These are phyloP conservation scores for Stegodyphus mimosarum DNA, from an alignment of 1,140 invertebrate genomes.

Conservation along the genomic window DNA sequence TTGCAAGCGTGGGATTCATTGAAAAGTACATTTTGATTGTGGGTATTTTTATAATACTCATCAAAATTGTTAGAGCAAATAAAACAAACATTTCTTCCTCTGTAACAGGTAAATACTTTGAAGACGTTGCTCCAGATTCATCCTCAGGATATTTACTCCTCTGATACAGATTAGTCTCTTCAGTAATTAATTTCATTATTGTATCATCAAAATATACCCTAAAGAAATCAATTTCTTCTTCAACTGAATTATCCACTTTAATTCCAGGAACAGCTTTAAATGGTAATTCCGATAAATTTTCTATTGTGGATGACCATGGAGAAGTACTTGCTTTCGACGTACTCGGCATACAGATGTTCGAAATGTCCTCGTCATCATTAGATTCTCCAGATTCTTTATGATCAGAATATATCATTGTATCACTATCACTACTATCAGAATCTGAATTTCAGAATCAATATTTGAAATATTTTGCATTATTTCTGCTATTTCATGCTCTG, in stretches of 20 bases:
- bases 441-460: no score
- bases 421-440: no score
- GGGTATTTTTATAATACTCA: neutral
- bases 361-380: constrained; percentile 14
- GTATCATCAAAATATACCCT: constrained; percentile 12
- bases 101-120: no score
- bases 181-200: constrained; percentile 20
- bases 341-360: neutral
- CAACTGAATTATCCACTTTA: neutral
- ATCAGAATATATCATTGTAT: no score
- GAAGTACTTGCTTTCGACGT: constrained; percentile 13
- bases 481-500: no score
- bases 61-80: no score
- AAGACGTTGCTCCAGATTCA: no score
- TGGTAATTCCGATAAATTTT: neutral
- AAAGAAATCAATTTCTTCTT: constrained; percentile 21
- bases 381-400: constrained; percentile 1
- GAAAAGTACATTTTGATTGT: neutral
- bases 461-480: no score
- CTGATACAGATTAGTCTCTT: no score
- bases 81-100: no score
- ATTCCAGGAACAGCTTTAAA: constrained; percentile 10
- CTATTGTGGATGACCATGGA: neutral
- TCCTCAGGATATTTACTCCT: no score
- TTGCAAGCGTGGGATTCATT: neutral